These are phyloP conservation scores for Merluccius polli DNA, from an alignment of 2,797 vertebrate species.

Conservation along the genomic window DNA sequence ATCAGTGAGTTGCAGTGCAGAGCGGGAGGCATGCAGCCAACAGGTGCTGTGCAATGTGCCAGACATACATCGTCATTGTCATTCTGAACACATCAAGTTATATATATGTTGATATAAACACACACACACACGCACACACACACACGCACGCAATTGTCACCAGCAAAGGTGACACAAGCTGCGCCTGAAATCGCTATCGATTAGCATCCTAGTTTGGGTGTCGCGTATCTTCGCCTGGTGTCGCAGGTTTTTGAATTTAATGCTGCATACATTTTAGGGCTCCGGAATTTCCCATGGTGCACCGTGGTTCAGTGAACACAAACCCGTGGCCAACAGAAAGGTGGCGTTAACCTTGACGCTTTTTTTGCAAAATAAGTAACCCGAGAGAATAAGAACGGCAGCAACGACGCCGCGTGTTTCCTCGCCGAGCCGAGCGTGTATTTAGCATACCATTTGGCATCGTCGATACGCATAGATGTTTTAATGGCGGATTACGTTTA, in stretches of 20 bases:
- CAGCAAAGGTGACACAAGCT: not conserved
- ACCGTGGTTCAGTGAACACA: too few species aligned
- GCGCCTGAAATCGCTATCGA: not conserved
- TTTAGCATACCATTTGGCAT: too few species aligned
- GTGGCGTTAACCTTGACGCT: too few species aligned
- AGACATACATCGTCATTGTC: not conserved
- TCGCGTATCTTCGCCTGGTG: not conserved
- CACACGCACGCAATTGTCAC: constrained; percentile 27
- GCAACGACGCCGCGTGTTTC: not conserved
- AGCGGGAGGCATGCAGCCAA: not conserved
- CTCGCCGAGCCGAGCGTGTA: not conserved
- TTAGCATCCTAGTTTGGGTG: not conserved
- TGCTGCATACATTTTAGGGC: not conserved
- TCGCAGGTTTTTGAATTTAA: not conserved
- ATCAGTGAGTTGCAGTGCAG: not conserved
- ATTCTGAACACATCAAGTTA: not conserved
- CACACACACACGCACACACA: not conserved
- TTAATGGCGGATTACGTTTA: not conserved
- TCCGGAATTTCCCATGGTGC: not conserved
- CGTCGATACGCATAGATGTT: not conserved
- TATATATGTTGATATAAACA: not conserved
- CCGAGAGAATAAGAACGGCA: too few species aligned
- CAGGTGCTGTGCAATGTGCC: not conserved
- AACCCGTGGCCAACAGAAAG: too few species aligned
- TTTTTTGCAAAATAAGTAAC: too few species aligned